These are phyloP conservation scores for Dermatophagoides farinae DNA, from an alignment of 1,140 invertebrate genomes.

Conservation along the genomic window DNA sequence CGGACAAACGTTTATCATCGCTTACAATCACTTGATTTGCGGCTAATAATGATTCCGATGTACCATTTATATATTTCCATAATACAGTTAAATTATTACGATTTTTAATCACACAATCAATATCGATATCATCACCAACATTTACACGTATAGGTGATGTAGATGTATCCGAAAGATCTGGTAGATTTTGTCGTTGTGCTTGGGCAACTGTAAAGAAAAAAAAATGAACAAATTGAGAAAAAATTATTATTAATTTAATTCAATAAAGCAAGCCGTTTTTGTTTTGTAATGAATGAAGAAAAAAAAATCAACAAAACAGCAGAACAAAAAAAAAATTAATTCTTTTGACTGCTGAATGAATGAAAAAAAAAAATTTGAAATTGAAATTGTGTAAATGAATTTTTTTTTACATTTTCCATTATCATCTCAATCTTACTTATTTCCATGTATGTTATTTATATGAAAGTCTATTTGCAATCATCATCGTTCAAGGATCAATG, in stretches of 20 bases:
- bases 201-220: not conserved
- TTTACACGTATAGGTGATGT: constrained; percentile 18
- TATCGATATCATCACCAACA: constrained; percentile 18
- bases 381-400: too few relatives aligned
- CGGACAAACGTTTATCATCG: constrained; percentile 40
- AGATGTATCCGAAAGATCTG: constrained; percentile 18
- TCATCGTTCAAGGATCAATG: too few relatives aligned
- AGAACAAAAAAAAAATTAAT: too few relatives aligned
- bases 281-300: too few relatives aligned
- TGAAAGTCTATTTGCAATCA: too few relatives aligned
- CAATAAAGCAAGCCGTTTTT: too few relatives aligned
- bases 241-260: not conserved
- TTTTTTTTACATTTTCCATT: too few relatives aligned
- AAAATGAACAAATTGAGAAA: not conserved
- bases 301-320: too few relatives aligned
- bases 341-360: too few relatives aligned
- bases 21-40: constrained; percentile 48
- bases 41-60: constrained; percentile 30
- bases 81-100: constrained; percentile 19
- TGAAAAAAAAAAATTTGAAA: too few relatives aligned
- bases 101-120: constrained; percentile 21
- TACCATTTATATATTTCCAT: constrained; percentile 13
- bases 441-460: too few relatives aligned
- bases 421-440: too few relatives aligned
- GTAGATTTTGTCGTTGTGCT: constrained; percentile 7